Conservation (phyloP, 2,888 invertebrate genomes). For the Rhamnusium bicolor region DNA sequence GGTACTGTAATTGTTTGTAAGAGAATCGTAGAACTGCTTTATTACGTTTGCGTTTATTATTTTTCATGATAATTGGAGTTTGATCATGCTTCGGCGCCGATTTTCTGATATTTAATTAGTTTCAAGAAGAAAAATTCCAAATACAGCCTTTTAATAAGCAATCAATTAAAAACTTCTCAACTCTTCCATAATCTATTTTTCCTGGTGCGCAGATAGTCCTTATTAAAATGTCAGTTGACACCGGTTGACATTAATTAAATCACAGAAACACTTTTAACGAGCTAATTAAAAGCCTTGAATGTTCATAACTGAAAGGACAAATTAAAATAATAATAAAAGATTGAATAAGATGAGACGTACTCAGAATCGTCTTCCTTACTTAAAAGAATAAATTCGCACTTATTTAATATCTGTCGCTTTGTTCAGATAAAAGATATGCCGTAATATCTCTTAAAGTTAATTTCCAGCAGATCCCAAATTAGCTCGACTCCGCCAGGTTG, state of each 20-base stretch:
- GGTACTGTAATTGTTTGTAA: too few relatives aligned
- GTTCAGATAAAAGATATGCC: slow-evolving; percentile 3
- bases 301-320: slow-evolving; percentile 20
- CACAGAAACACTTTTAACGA: slow-evolving; percentile 30
- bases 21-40: too few relatives aligned
- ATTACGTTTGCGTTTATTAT: neutral
- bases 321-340: slow-evolving; percentile 22
- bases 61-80: slow-evolving; percentile 9
- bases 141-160: slow-evolving; percentile 15
- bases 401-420: slow-evolving; percentile 18
- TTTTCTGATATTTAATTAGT: slow-evolving; percentile 13
- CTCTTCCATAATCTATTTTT: neutral
- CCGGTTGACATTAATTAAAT: slow-evolving; percentile 28
- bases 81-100: neutral
- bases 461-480: slow-evolving; percentile 15
- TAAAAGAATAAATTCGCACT: slow-evolving; percentile 18
- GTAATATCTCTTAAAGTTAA: slow-evolving; percentile 9
- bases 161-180: slow-evolving; percentile 22
- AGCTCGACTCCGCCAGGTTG: slow-evolving; percentile 2
- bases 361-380: neutral
- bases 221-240: slow-evolving; percentile 29
- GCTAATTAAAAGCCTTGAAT: slow-evolving; percentile 29
- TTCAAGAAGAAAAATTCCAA: neutral
- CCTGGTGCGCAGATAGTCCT: neutral
- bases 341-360: neutral